A percentile compares a stretch with the other conserved stretches of the same genome.
These are phyloP conservation scores for Tortrix viridana DNA, from an alignment of 2,888 invertebrate species.

Conservation along the genomic window DNA sequence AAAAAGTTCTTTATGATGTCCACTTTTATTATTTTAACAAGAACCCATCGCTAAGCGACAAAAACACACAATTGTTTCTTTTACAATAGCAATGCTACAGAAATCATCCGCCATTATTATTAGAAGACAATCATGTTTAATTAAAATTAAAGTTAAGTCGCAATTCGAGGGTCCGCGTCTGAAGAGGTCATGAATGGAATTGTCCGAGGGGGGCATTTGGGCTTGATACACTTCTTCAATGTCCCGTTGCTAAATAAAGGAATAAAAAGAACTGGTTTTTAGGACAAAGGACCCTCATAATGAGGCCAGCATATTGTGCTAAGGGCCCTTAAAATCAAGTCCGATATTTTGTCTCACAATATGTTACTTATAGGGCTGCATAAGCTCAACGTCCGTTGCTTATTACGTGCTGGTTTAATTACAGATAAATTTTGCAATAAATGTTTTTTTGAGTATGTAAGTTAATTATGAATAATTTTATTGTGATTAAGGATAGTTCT, in stretches of 20 bases:
- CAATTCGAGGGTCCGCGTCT: constrained; percentile 54
- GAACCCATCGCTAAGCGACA: constrained; percentile 13
- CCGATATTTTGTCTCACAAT: constrained; percentile 67
- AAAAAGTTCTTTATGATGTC: constrained; percentile 22
- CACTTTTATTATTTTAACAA: constrained; percentile 15
- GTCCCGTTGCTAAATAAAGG: constrained; percentile 72
- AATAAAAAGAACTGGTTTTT: constrained; percentile 77
- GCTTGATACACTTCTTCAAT: constrained; percentile 81
- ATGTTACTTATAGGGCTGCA: constrained; percentile 72
- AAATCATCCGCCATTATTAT: constrained; percentile 26
- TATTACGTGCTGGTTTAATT: constrained; percentile 30
- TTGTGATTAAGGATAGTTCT: too few species aligned
- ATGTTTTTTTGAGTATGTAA: background rate
- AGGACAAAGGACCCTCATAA: constrained; percentile 83
- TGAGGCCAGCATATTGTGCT: constrained; percentile 80
- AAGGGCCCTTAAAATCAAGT: constrained; percentile 75
- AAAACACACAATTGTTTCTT: constrained; percentile 33
- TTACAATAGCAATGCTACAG: constrained; percentile 12
- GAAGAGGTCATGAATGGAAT: constrained; percentile 74
- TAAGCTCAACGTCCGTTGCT: constrained; percentile 40
- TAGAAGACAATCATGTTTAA: constrained; percentile 64
- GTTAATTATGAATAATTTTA: too few species aligned
- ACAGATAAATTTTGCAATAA: background rate
- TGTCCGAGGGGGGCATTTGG: constrained; percentile 69
- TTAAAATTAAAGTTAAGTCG: constrained; percentile 73